phyloP scores from a whole-genome alignment of 92 coral and sea anemone species.

The Parazoanthus swiftii region DNA sequence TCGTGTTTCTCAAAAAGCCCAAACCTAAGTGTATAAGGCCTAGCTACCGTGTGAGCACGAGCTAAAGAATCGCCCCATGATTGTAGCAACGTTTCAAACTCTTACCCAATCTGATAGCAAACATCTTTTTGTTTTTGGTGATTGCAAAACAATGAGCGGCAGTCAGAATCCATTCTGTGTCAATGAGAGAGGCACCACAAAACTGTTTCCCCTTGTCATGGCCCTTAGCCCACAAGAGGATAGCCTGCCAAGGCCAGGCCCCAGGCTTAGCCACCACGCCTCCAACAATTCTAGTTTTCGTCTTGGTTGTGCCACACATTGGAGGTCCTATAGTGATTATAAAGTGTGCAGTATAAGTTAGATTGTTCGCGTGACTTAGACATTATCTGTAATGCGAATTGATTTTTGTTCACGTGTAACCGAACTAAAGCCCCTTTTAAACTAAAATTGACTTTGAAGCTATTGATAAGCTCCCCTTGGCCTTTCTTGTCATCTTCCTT shows the following conservation, averaged over 20 bases:
- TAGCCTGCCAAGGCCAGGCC: slow-evolving; percentile 87
- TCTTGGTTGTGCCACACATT: neutral
- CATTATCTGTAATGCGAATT: too few species aligned
- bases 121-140: slow-evolving; percentile 67
- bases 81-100: too few species aligned
- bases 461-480: neutral
- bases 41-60: neutral
- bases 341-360: too few species aligned
- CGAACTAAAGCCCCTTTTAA: too few species aligned
- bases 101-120: slow-evolving; percentile 62
- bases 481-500: neutral
- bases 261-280: slow-evolving; percentile 82
- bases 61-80: neutral
- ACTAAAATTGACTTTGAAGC: too few species aligned
- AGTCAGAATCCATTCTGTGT: slow-evolving; percentile 74
- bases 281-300: slow-evolving; percentile 78
- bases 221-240: slow-evolving; percentile 75
- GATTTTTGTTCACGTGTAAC: too few species aligned
- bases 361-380: too few species aligned
- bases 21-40: neutral
- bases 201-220: slow-evolving; percentile 70
- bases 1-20: neutral
- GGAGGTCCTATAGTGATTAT: too few species aligned
- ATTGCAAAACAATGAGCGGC: slow-evolving; percentile 87
- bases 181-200: slow-evolving; percentile 78